Evolutionary conservation across 2,113 vertebrate species (phyloP).

Genomic region (Psettodes erumei): DNA sequence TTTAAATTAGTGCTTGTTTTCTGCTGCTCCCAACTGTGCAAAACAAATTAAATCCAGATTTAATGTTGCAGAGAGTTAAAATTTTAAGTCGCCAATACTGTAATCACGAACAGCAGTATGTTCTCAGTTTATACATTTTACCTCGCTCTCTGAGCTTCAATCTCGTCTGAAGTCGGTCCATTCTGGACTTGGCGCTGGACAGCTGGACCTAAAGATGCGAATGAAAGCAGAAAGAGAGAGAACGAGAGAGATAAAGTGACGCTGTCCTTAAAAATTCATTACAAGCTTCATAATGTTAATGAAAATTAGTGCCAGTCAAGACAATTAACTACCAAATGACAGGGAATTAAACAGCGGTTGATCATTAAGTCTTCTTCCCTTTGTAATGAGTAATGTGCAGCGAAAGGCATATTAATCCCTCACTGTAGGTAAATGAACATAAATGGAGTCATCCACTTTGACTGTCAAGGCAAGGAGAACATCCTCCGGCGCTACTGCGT

Average conservation of each 20-base stretch:
- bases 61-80: not conserved
- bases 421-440: constrained; percentile 22
- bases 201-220: constrained; percentile 86
- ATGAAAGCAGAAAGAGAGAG: constrained; percentile 22
- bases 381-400: constrained; percentile 40
- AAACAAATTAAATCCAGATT: not conserved
- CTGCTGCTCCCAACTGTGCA: not conserved
- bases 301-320: constrained; percentile 51
- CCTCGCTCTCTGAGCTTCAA: constrained; percentile 95
- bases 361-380: constrained; percentile 46
- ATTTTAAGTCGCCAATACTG: not conserved
- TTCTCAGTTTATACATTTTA: constrained; percentile 60
- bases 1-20: not conserved
- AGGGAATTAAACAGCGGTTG: constrained; percentile 46
- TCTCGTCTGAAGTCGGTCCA: constrained; percentile 95
- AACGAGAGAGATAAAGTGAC: constrained; percentile 27
- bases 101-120: not conserved
- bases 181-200: constrained; percentile 93
- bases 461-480: constrained; percentile 15
- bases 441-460: constrained; percentile 36
- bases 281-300: constrained; percentile 28
- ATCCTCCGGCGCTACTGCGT: not conserved
- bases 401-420: constrained; percentile 53
- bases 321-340: constrained; percentile 45
- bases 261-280: constrained; percentile 37